These are phyloP conservation scores for Macrocentrus cingulum DNA, from an alignment of 1,140 invertebrate genomes.

Conservation along the genomic window DNA sequence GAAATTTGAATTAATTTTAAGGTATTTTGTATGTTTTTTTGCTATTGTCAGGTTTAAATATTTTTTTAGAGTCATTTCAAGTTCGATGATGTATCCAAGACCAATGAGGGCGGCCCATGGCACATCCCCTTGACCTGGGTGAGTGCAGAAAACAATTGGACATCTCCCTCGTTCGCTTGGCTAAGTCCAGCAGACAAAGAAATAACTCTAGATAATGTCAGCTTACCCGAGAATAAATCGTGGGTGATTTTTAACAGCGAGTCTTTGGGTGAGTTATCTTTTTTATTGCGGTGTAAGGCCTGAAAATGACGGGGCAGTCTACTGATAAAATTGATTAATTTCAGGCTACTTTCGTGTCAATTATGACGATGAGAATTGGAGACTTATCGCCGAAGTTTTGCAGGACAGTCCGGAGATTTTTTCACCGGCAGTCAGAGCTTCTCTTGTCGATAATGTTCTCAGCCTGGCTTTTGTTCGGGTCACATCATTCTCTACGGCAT, in stretches of 20 bases:
- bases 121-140: slow-evolving; percentile 62
- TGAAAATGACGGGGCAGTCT: slow-evolving; percentile 33
- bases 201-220: slow-evolving; percentile 33
- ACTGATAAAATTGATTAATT: slow-evolving; percentile 21
- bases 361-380: slow-evolving; percentile 67
- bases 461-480: slow-evolving; percentile 59
- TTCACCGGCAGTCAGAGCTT: slow-evolving; percentile 58
- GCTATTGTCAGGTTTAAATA: no score
- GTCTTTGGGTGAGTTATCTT: slow-evolving; percentile 50
- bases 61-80: slow-evolving; percentile 34
- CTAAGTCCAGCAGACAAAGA: slow-evolving; percentile 38
- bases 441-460: slow-evolving; percentile 64
- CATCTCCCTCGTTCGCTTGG: slow-evolving; percentile 42
- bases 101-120: slow-evolving; percentile 48
- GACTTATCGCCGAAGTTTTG: slow-evolving; percentile 58
- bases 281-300: slow-evolving; percentile 3
- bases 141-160: slow-evolving; percentile 33
- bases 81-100: slow-evolving; percentile 29
- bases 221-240: slow-evolving; percentile 32
- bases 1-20: no score
- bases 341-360: slow-evolving; percentile 67
- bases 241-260: slow-evolving; percentile 64
- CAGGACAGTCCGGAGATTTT: slow-evolving; percentile 55
- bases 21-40: no score
- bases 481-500: slow-evolving; percentile 63